Base-by-base conservation (phyloP, 2,797 vertebrate species). In the Platalea minor region DNA sequence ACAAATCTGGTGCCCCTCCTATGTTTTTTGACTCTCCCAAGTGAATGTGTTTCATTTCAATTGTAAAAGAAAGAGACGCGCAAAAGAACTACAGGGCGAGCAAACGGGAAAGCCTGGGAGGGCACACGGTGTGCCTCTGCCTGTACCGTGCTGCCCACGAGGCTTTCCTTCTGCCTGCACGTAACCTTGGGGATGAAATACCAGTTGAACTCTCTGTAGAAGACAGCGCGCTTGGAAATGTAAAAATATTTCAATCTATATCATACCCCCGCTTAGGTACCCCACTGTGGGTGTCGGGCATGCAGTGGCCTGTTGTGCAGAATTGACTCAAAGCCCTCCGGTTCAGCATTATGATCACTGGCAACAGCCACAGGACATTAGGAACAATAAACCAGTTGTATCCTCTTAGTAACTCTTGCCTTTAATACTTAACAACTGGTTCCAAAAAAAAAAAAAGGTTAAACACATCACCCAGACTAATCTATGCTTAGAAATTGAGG, bases 101-200 rank as follows among this genome's bases (percentile, higher is more conserved):
- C 23, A 79, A 56, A 51, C 0, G 2, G 54, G 13, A 61, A 82
- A 84, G n/a, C 10, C 26, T 28, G 0, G 0, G 53, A 85, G 53
- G 31, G 17, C 37, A n/a, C 2, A 4, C 26, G 28, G 11, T 10
- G 19, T 60, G 56, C 67, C 17, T 23, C 29, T 74, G 56, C 46
- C 29, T n/a, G 37, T 37, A 50, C 53, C 1, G 2, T 64, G n/a
- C 54, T 89, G 91, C 46, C 50, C 13, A 17, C 1, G 0, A 81
- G 79, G 21, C 13, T 61, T 76, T 83, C 50, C 50, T 61, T 64
- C 72, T 73, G 29, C 54, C n/a, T 73, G 26, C 33, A 5, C 0
- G 0, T 76, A 76, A 60, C 54, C 48, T 56, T 43, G 33, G 20
- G 17, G 13, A 35, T 21, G 31, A 74, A 95, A 83, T 80, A 9